Evolutionary conservation across 2,888 invertebrate species (phyloP).

Genomic region (Halictus ligatus): DNA sequence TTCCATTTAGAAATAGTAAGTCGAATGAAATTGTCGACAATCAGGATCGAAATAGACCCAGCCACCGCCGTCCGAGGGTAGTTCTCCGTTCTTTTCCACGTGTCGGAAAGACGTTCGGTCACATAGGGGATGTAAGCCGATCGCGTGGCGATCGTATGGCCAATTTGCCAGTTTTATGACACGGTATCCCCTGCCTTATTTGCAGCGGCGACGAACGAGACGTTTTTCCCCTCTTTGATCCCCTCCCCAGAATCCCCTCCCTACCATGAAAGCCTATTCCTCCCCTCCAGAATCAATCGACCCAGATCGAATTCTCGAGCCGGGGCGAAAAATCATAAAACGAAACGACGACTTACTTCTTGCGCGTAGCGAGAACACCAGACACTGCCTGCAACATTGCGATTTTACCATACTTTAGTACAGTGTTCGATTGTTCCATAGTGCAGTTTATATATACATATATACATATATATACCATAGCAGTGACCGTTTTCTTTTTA

Average conservation of each 20-base stretch:
- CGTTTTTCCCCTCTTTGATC: slow-evolving; percentile 28
- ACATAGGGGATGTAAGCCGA: slow-evolving; percentile 27
- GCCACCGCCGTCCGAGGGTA: background rate
- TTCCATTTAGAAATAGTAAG: background rate
- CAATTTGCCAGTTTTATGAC: slow-evolving; percentile 76
- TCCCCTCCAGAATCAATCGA: slow-evolving; percentile 41
- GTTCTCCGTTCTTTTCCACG: background rate
- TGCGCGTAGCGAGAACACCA: slow-evolving; percentile 59
- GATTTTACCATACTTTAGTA: slow-evolving; percentile 52
- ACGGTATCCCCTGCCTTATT: slow-evolving; percentile 65
- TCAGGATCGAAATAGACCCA: background rate
- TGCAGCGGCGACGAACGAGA: slow-evolving; percentile 52
- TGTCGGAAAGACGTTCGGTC: slow-evolving; percentile 15
- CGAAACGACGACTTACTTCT: slow-evolving; percentile 60
- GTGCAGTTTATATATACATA: slow-evolving; percentile 44
- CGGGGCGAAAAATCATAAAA: slow-evolving; percentile 44
- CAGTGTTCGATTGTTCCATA: slow-evolving; percentile 45
- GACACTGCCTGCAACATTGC: slow-evolving; percentile 61
- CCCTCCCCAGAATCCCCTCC: too few relatives aligned
- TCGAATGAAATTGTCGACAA: background rate
- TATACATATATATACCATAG: slow-evolving; percentile 35
- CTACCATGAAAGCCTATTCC: background rate
- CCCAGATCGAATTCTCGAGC: slow-evolving; percentile 56
- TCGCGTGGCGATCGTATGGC: slow-evolving; percentile 72
- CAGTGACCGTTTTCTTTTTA: slow-evolving; percentile 49